These are phyloP conservation scores for Styela plicata DNA, from an alignment of 23 tunicate genomes.

Conservation along the genomic window DNA sequence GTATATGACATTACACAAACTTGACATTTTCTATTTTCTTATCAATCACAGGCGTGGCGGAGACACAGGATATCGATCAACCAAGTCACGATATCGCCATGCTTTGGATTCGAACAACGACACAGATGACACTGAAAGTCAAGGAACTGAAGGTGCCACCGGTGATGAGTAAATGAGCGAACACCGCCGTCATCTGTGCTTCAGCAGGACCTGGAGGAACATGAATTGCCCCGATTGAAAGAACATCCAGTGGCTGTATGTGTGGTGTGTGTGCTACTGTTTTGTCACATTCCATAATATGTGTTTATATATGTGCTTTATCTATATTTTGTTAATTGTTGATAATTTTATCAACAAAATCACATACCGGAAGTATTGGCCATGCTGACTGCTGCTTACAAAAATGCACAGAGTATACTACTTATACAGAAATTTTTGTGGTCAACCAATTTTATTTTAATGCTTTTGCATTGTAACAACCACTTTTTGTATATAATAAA, in stretches of 20 bases:
- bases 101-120: slow-evolving; percentile 21
- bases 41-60: slow-evolving; percentile 35
- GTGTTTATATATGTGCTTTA: neutral
- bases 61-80: slow-evolving; percentile 18
- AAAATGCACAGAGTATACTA: neutral
- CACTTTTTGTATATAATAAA: neutral
- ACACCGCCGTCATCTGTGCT: neutral
- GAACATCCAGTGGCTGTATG: neutral
- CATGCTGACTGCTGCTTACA: neutral
- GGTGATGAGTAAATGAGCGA: slow-evolving; percentile 21
- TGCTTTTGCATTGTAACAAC: neutral
- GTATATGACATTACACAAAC: too few species aligned
- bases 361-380: neutral
- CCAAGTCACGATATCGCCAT: slow-evolving; percentile 22
- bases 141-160: slow-evolving; percentile 28
- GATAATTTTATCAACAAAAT: neutral
- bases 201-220: neutral
- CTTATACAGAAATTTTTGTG: neutral
- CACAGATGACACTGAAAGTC: neutral
- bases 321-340: neutral
- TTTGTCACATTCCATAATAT: neutral
- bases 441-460: neutral
- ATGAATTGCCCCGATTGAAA: neutral
- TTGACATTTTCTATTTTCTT: too few species aligned
- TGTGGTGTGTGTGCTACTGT: slow-evolving; percentile 9